Evolutionary conservation across 2,888 invertebrate genomes (phyloP), one percentile per base, ranked within the genome.

Genomic region (Agrypnus murinus): DNA sequence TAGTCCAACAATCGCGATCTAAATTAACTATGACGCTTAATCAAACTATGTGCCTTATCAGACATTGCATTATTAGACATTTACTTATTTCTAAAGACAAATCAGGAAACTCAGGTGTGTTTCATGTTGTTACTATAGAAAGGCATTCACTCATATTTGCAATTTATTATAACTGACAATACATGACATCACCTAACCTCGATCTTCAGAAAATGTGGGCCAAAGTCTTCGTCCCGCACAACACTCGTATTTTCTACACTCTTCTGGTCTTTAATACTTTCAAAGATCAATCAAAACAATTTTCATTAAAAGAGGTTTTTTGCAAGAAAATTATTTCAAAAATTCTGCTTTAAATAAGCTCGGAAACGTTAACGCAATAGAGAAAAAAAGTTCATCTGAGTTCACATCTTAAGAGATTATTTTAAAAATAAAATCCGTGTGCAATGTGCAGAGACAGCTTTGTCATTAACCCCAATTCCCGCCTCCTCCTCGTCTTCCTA

Each of bases 381-480:
- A 17, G 10, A 57, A 25, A 38, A n/a, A 38, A 38, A 38, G 36
- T 1, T 12, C 36, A 14, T 36, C 57, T 25, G 19, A 38, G 38
- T 38, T 38, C 38, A 19, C 68, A 31, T 40, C 60, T 55, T 53
- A 64, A 65, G 45, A 69, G 46, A 66, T 59, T 36, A 72, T 62
- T 74, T 75, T 74, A 71, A 75, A 75, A 74, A 75, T 74, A 75
- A 74, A 74, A 69, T 73, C 53, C 55, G 72, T 60, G 71, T 64
- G 71, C 71, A 71, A 63, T 66, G 66, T 62, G 67, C 63, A 58
- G 45, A 66, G 58, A 63, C 71, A 66, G 71, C 65, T 70, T 73
- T 75, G 74, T 74, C 76, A 71, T 76, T 76, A 76, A 76, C 74
- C 74, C 74, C 74, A 70, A 72, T 75, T 55, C 68, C 69, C 64